Evolutionary conservation across 2,113 vertebrate species (phyloP).

Genomic region (Lepidothrix coronata): DNA sequence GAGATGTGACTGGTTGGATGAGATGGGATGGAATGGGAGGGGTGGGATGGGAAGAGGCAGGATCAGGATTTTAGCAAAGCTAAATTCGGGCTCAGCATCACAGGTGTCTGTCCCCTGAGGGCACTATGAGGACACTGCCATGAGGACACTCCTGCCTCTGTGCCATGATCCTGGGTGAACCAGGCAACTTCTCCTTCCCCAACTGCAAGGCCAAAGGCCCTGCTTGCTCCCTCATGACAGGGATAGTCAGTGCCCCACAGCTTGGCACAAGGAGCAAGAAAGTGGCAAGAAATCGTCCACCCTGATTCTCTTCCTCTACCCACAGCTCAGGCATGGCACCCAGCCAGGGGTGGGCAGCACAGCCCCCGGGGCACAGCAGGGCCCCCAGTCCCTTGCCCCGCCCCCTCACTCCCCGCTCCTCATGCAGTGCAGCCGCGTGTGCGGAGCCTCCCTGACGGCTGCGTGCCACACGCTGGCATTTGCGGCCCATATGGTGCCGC

Average conservation of each 20-base stretch:
- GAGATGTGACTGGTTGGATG: too few species aligned
- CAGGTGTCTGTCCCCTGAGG: not conserved
- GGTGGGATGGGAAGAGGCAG: too few species aligned
- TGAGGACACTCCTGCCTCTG: not conserved
- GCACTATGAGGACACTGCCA: fast-evolving
- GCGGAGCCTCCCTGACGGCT: fast-evolving
- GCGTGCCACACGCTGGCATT: not conserved
- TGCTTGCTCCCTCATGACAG: fast-evolving
- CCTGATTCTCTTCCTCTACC: not conserved
- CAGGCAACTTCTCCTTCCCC: not conserved
- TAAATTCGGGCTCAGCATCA: not conserved
- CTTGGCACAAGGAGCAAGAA: not conserved
- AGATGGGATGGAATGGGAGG: not conserved
- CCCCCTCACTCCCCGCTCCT: not conserved
- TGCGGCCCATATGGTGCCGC: not conserved
- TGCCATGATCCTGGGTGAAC: not conserved
- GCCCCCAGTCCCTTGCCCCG: too few species aligned
- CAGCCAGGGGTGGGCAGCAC: not conserved
- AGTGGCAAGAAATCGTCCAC: not conserved
- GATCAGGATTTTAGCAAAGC: not conserved
- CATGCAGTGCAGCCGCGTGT: not conserved
- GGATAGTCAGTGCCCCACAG: not conserved
- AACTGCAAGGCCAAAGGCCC: not conserved
- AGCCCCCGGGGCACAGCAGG: fast-evolving
- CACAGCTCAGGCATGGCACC: fast-evolving